A percentile compares a stretch with the other conserved stretches of the same genome.
Conservation (phyloP, 2,797 vertebrate species). For the Rhyacichthys aspro region DNA sequence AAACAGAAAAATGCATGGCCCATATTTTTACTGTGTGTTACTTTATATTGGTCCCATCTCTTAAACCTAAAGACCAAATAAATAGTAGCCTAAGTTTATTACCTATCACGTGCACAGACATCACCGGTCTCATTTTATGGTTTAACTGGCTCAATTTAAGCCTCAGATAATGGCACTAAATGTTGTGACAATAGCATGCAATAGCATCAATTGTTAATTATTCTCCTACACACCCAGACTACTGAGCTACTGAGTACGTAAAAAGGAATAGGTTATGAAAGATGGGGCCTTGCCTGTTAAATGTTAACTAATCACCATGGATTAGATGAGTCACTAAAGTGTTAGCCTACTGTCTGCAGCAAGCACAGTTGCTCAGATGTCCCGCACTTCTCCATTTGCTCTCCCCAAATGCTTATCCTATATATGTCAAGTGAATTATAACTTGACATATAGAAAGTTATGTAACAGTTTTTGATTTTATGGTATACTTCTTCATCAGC, state of each 20-base stretch:
- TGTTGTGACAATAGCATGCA: no score
- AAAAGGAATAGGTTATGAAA: neutral
- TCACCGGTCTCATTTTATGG: neutral
- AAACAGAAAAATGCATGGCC: neutral
- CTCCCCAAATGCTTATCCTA: neutral
- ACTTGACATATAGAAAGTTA: neutral
- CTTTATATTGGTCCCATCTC: neutral
- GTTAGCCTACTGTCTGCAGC: no score
- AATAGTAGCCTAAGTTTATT: no score
- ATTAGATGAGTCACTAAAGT: neutral
- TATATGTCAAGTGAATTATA: neutral
- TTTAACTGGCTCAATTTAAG: no score
- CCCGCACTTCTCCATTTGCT: neutral
- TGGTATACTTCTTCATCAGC: no score
- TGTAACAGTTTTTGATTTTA: conserved; percentile 2
- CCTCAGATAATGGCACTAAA: no score
- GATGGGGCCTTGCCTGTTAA: conserved; percentile 2
- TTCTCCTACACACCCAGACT: no score
- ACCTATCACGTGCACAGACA: neutral
- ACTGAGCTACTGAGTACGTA: neutral
- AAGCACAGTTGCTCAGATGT: neutral
- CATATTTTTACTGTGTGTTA: conserved; percentile 1
- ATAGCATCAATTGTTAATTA: no score
- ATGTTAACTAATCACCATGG: neutral
- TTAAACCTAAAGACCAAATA: neutral